Evolutionary conservation across 2,113 vertebrate species (phyloP), one percentile per base, ranked within the genome.

Genomic region (Tauraco erythrolophus): DNA sequence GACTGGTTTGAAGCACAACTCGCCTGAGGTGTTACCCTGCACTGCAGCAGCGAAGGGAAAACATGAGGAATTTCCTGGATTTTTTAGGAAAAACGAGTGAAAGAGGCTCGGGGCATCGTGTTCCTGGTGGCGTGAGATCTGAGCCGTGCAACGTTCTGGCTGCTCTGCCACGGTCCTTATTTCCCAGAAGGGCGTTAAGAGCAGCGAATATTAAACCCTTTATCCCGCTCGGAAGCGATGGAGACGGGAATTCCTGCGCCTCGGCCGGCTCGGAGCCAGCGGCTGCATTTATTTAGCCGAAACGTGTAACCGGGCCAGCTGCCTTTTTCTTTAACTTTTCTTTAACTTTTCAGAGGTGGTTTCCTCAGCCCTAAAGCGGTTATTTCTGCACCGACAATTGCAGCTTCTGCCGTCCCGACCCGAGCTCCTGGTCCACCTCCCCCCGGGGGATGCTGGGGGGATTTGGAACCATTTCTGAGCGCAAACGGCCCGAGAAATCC

Each of bases 101-200:
- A 25, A 64, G 37, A 4, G 14, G 21, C 21, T 72, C 15, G 6
- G 19, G n/a, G 30, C 6, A 2, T 3, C 6, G 14, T 31, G 62
- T 15, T 46, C 6, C 0, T 4, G 46, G 1, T 7, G 54, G 21
- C 10, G 0, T 0, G 58, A 62, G 27, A 2, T 10, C 22, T 22
- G 45, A 88, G 60, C 53, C 18, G 0, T 5, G 58, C 19, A 2
- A 2, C 3, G 23, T 21, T 39, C 56, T 9, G 0, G 19, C 66
- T 39, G 78, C 79, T n/a, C 56, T 5, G 39, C 60, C 62, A 2
- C 17, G 6, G 11, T 58, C 61, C 45, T 2, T 8, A 1, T 17
- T 39, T 37, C 18, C 3, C 61, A 5, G 19, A 14, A 31, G 43
- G 25, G 3, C 3, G 1, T 13, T 30, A 10, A 45, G 45, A 69